phyloP scores from a whole-genome alignment of 2,888 invertebrate species.

The Andrena dorsata region DNA sequence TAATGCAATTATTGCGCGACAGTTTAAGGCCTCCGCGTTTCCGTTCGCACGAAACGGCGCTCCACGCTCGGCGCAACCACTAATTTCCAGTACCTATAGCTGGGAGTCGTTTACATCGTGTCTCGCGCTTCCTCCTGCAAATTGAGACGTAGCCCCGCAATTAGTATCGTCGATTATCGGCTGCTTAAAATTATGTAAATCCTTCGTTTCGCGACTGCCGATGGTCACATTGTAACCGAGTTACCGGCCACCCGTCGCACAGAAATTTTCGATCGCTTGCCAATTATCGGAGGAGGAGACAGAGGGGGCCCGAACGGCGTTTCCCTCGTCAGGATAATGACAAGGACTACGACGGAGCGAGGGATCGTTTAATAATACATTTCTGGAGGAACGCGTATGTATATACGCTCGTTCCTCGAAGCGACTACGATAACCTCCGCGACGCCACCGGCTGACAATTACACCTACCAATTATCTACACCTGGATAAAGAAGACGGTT shows the following conservation, averaged over 20 bases:
- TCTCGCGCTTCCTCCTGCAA: neutral
- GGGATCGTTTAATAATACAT: conserved; percentile 45
- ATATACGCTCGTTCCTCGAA: conserved; percentile 5
- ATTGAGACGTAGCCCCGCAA: conserved; percentile 18
- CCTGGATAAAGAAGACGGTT: neutral
- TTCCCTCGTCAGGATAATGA: conserved; percentile 29
- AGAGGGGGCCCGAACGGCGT: neutral
- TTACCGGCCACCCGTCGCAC: neutral
- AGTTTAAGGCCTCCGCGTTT: conserved; percentile 25
- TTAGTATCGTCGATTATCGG: conserved; percentile 28
- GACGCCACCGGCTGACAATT: conserved; percentile 30
- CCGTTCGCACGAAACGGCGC: conserved; percentile 9
- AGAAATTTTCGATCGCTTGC: no score
- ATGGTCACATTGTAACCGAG: neutral
- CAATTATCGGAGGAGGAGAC: conserved; percentile 32
- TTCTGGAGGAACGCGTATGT: neutral
- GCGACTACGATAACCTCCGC: conserved; percentile 31
- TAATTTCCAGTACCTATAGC: conserved; percentile 23
- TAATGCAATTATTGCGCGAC: conserved; percentile 50
- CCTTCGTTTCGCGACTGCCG: conserved; percentile 1
- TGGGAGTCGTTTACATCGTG: conserved; percentile 2
- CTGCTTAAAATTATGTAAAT: conserved; percentile 46
- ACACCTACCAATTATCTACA: conserved; percentile 32
- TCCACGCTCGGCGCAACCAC: neutral
- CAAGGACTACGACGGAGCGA: conserved; percentile 9